phyloP scores from a whole-genome alignment of 2,888 invertebrate genomes.

The Ectemnius lituratus region DNA sequence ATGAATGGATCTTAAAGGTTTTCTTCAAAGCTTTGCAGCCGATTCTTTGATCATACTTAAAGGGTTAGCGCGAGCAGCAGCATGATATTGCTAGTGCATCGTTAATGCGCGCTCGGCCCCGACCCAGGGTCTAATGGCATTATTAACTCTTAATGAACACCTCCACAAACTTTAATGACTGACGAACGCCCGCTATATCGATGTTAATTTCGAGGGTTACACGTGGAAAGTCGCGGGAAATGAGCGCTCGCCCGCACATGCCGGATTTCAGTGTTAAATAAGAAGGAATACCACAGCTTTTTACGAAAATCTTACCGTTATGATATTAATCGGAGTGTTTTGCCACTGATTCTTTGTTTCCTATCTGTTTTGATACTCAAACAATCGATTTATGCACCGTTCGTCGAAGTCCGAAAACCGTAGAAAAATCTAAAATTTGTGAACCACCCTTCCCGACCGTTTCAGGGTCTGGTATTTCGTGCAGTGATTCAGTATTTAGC shows the following conservation, averaged over 20 bases:
- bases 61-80: conserved; percentile 15
- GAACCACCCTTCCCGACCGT: too few species aligned
- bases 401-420: too few species aligned
- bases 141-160: conserved; percentile 58
- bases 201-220: conserved; percentile 36
- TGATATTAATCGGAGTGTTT: too few species aligned
- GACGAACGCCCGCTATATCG: conserved; percentile 39
- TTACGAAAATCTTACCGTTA: too few species aligned
- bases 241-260: not conserved
- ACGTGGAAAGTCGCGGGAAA: conserved; percentile 11
- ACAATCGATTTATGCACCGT: too few species aligned
- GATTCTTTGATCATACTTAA: conserved; percentile 48
- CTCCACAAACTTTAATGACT: conserved; percentile 54
- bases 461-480: too few species aligned
- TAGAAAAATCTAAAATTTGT: too few species aligned
- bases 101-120: conserved; percentile 38
- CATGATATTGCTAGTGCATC: conserved; percentile 29
- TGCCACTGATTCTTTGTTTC: too few species aligned
- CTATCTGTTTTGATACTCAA: too few species aligned
- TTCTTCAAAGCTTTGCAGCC: conserved; percentile 7
- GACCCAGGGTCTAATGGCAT: conserved; percentile 51
- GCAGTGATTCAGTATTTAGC: too few species aligned
- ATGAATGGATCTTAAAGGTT: not conserved
- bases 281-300: not conserved
- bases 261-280: not conserved